Base-by-base conservation (phyloP, 1,140 invertebrate genomes). In the Hycleus phaleratus region DNA sequence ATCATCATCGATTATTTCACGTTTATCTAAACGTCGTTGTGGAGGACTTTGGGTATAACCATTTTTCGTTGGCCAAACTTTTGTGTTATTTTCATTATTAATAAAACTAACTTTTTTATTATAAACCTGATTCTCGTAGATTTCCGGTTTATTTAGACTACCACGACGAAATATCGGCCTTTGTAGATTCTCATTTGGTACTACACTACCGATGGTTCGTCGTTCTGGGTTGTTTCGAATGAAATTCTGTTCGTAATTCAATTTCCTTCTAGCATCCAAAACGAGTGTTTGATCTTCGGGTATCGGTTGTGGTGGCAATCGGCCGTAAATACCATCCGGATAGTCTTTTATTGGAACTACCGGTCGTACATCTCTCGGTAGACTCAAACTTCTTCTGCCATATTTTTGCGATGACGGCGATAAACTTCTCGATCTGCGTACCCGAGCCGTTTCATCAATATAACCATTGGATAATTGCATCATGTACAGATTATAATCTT, bases 111-210 rank as follows among this genome's bases (percentile, higher is more conserved):
- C 79, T 48, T 79, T 72, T 46, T 80, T 79, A 3, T 73, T 70
- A 0, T 63, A 59, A 8, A 52, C 70, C 26, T 63, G 56, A 24
- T 64, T 55, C 4, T 38, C 39, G 48, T 47, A 26, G 43, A 53
- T 46, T 43, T 42, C 38, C 7, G 11, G 52, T 72, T 67, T 42
- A 7, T 55, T 64, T 26, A 80, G 61, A 62, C 79, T 81, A 4
- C 79, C 79, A 3, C 79, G 63, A 58, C 79, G 79, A 38, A 81
- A 80, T 50, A 80, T 81, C 8, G 79, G 79, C 9, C 72, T 62
- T 45, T 58, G 40, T 40, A 55, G 18, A 62, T 59, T 26, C 11
- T 26, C n/a, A 49, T 47, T 18, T 18, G 18, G 18, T 18, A 18
- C n/a, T 38, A 32, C 38, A 4, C 53, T 56, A 46, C 63, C 63